Evolutionary conservation across 2,888 invertebrate genomes (phyloP), one percentile per base, ranked within the genome.

Genomic region (Apodemia mormo): DNA sequence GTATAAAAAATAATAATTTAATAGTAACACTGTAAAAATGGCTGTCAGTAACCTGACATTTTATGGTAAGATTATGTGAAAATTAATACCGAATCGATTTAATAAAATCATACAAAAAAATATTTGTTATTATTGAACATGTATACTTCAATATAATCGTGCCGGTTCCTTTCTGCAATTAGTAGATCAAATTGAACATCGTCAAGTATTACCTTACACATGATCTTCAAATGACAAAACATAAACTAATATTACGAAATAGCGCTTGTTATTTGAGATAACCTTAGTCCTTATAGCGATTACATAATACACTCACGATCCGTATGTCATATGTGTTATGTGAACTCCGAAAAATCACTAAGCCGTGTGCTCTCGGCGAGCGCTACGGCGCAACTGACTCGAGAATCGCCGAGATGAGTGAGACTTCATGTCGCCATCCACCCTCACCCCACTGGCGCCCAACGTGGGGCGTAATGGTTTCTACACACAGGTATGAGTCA

Each of bases 331-430:
- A 80, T 85, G 84, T 83, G 80, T 78, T 79, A 77, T 81, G 80
- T 75, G 68, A 76, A 68, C 58, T 71, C 14, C 33, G 54, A 70
- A 74, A 82, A 33, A 3, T 79, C 67, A 78, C 82, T 81, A 81
- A 75, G 77, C 80, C 87, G 84, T 83, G 78, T 78, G 81, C 80
- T 76, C 86, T 82, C 85, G 84, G 77, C 84, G 79, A 80, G 79
- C 83, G 85, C 87, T 87, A 89, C 87, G 86, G 85, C 92, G 90
- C 89, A 87, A 92, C 92, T 92, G 87, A 79, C 83, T 65, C 9
- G n/a, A 14, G 40, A 52, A 52, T 37, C 4, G 33, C 10, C 68
- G 66, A 74, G 68, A 67, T 71, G 70, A 73, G 72, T 74, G 78
- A 85, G 86, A 84, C 83, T 75, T 79, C 77, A 78, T 72, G 82